Evolutionary conservation across 2,113 vertebrate genomes (phyloP).

Genomic region (Myanophis thanlyinensis): DNA sequence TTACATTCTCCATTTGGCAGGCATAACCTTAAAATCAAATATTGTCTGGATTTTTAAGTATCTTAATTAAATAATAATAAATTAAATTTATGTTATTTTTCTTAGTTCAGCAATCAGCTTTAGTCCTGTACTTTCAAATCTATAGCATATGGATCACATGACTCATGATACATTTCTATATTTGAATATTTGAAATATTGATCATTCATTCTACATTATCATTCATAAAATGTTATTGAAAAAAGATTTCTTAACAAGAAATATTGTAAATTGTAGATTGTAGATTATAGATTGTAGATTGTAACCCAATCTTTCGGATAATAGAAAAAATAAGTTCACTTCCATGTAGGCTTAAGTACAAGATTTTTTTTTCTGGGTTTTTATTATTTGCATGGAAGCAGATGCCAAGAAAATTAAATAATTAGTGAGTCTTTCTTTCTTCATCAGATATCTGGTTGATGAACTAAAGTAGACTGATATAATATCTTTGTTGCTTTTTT

Average conservation of each 20-base stretch:
- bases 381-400: too few species aligned
- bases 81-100: background rate
- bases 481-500: background rate
- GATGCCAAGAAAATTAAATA: background rate
- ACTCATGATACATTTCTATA: background rate
- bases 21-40: background rate
- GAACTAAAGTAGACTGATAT: background rate
- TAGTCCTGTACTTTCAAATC: background rate
- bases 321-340: background rate
- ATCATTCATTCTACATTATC: background rate
- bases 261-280: background rate
- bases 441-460: background rate
- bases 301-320: background rate
- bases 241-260: background rate
- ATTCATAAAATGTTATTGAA: background rate
- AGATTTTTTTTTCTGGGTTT: background rate
- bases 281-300: too few species aligned
- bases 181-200: background rate
- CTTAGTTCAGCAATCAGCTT: background rate
- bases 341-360: background rate
- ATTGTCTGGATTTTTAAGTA: background rate
- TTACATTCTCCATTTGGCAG: background rate
- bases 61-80: background rate
- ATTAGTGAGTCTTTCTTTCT: background rate
- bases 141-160: background rate